Conservation (phyloP, 2,113 vertebrate species). For the Tragelaphus scriptus region DNA sequence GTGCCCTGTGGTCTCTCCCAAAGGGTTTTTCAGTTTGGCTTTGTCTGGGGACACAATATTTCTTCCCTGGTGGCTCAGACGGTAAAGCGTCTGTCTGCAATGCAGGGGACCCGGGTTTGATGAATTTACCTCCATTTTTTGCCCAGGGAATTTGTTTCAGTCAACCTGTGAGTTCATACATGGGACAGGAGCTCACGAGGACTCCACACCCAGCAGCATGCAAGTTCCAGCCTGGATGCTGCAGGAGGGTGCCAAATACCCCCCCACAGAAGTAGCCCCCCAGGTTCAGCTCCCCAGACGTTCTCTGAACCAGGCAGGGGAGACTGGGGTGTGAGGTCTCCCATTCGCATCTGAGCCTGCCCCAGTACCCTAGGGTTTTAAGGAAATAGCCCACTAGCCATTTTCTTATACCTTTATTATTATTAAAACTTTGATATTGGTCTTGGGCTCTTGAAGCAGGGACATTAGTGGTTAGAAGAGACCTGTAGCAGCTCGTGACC, state of each 20-base stretch:
- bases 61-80: no score
- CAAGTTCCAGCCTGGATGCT: not conserved
- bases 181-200: not conserved
- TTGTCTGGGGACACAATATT: not conserved
- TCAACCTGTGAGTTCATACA: not conserved
- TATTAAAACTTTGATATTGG: not conserved
- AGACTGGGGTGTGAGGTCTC: not conserved
- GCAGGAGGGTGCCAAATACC: no score
- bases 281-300: no score
- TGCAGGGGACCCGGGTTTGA: no score
- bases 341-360: not conserved
- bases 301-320: not conserved
- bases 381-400: not conserved
- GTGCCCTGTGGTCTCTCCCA: not conserved
- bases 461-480: not conserved
- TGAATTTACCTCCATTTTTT: not conserved
- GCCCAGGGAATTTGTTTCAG: not conserved
- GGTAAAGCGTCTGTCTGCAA: no score
- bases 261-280: not conserved
- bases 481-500: not conserved
- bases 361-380: not conserved
- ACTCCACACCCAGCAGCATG: accelerated
- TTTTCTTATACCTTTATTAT: not conserved
- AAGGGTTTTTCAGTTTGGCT: not conserved
- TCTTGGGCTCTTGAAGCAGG: not conserved